Percentiles rank a stretch among this genome's conserved stretches.
Conservation (phyloP, 2,888 invertebrate genomes). For the Pristionchus entomophagus region DNA sequence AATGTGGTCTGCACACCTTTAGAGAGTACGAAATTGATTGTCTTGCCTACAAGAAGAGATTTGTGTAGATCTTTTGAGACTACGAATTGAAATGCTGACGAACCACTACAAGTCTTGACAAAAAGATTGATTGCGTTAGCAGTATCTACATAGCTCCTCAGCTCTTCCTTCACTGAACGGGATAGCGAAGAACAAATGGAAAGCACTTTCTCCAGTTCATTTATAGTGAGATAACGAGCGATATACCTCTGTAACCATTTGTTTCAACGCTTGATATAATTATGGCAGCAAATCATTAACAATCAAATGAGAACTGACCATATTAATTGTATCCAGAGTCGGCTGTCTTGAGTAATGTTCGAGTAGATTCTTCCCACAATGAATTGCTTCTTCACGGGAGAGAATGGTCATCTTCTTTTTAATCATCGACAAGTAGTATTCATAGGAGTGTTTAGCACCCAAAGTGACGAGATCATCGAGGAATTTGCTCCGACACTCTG, state of each 20-base stretch:
- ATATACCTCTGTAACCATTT: background rate
- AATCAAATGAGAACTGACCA: background rate
- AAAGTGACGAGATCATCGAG: background rate
- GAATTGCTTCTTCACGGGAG: background rate
- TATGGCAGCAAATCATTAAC: background rate
- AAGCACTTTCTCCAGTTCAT: background rate
- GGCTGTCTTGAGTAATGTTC: background rate
- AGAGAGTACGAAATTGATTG: conserved; percentile 81
- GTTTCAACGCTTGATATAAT: background rate
- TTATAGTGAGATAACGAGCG: background rate
- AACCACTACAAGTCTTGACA: background rate
- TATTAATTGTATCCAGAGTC: background rate
- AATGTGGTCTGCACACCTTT: conserved; percentile 63
- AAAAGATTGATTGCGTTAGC: background rate
- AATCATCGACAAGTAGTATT: background rate
- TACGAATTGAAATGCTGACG: background rate
- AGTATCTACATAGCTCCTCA: background rate
- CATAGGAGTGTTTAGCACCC: background rate
- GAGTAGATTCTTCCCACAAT: background rate
- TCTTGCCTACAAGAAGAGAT: conserved; percentile 84
- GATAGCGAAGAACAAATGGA: background rate
- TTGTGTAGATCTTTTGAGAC: too few species aligned
- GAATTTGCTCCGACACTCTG: background rate
- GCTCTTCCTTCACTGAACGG: background rate
- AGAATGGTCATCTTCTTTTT: background rate